Evolutionary conservation across 2,888 invertebrate genomes (phyloP).

Genomic region (Tyria jacobaeae): DNA sequence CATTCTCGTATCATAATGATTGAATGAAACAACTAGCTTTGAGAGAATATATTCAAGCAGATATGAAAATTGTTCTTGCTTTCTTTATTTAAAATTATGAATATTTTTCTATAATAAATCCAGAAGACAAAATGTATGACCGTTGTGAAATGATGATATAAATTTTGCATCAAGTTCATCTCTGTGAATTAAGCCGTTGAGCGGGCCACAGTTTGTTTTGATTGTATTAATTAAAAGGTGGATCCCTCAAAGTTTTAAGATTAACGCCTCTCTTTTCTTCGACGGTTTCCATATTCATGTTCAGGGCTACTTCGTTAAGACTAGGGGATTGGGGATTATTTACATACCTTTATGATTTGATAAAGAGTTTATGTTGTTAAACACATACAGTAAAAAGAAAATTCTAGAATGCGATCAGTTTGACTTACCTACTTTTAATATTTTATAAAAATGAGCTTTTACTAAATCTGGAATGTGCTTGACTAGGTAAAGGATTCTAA

Average conservation of each 20-base stretch:
- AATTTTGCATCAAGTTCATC: constrained; percentile 46
- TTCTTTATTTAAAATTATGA: no score
- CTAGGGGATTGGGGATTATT: constrained; percentile 42
- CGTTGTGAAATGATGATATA: not conserved
- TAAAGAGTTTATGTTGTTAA: constrained; percentile 3
- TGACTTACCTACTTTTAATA: no score
- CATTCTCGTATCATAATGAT: no score
- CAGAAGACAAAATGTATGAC: no score
- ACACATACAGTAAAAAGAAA: not conserved
- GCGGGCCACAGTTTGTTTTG: constrained; percentile 81
- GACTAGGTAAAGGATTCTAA: no score
- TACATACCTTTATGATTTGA: constrained; percentile 53
- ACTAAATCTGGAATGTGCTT: no score
- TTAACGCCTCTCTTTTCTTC: constrained; percentile 84
- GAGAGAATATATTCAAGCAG: no score
- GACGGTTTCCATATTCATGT: constrained; percentile 77
- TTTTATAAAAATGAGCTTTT: no score
- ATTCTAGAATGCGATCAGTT: not conserved
- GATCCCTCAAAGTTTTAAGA: constrained; percentile 81
- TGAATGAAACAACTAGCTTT: no score
- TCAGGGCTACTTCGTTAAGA: constrained; percentile 43
- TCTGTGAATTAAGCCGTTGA: constrained; percentile 71
- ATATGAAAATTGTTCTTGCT: no score
- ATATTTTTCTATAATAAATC: no score
- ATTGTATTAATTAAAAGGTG: constrained; percentile 85